Conservation (phyloP, 2,113 vertebrate species). For the Tragelaphus buxtoni region DNA sequence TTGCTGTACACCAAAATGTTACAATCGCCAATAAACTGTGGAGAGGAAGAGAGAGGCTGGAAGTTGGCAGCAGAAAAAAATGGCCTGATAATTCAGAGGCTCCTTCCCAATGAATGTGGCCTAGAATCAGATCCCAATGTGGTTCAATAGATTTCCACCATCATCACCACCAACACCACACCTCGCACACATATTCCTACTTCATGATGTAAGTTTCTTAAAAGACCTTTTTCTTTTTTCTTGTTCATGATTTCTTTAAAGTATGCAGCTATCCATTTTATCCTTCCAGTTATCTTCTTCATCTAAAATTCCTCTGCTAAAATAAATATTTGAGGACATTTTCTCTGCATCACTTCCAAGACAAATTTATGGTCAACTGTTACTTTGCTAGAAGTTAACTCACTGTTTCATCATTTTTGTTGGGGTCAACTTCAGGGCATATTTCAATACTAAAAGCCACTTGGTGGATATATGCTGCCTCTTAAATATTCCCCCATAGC, state of each 20-base stretch:
- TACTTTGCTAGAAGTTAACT: conserved; percentile 3
- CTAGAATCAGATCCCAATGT: background rate
- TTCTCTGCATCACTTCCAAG: conserved; percentile 24
- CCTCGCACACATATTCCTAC: background rate
- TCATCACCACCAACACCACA: background rate
- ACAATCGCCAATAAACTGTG: background rate
- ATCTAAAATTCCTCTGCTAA: background rate
- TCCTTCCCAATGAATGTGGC: background rate
- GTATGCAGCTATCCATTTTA: background rate
- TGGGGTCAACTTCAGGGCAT: background rate
- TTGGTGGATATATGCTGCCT: background rate
- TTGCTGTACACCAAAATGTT: background rate
- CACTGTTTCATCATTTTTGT: background rate
- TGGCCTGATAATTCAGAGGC: background rate
- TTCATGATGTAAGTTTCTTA: background rate
- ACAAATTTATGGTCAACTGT: background rate
- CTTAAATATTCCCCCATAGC: background rate
- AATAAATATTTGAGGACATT: conserved; percentile 14
- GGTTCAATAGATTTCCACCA: background rate
- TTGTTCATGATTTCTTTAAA: background rate
- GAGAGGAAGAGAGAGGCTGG: background rate
- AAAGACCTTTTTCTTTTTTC: background rate
- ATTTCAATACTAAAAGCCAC: background rate
- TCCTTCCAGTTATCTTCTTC: background rate
- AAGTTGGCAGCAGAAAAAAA: background rate